Percentiles rank a stretch among this genome's conserved stretches.
These are phyloP conservation scores for Parotocinclus haroldoi DNA, from an alignment of 2,797 vertebrate genomes.

Conservation along the genomic window DNA sequence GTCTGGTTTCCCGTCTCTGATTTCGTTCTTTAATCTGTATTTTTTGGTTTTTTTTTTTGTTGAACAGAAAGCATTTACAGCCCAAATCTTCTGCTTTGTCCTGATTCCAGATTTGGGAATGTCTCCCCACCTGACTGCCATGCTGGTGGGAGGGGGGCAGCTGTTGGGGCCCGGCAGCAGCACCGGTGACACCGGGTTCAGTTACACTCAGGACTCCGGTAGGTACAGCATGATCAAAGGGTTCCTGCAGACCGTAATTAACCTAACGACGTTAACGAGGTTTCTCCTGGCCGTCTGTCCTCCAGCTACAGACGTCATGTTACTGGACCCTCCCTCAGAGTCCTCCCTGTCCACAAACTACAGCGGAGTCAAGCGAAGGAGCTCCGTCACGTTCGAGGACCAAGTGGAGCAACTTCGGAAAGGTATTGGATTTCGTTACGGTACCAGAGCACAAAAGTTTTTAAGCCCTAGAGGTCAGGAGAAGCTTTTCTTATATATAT, in stretches of 20 bases:
- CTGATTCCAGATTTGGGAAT: slow-evolving; percentile 98
- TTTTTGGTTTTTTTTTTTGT: no score
- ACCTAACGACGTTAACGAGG: not conserved
- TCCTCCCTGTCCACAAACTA: slow-evolving; percentile 60
- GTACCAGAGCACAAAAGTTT: no score
- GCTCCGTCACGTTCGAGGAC: slow-evolving; percentile 96
- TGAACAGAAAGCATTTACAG: no score
- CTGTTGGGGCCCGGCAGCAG: slow-evolving; percentile 89
- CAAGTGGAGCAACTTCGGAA: slow-evolving; percentile 86
- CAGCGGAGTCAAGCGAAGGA: slow-evolving; percentile 81
- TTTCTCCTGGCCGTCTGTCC: no score
- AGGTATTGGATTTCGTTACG: slow-evolving; percentile 76
- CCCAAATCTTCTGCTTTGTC: no score
- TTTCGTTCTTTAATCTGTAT: no score
- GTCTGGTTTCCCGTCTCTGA: no score
- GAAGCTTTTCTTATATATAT: no score
- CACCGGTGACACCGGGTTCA: slow-evolving; percentile 95
- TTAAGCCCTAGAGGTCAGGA: no score
- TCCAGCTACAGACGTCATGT: slow-evolving; percentile 92
- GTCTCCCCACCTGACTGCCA: slow-evolving; percentile 93
- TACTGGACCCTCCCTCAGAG: slow-evolving; percentile 87
- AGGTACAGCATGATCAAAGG: slow-evolving; percentile 10
- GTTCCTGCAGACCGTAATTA: not conserved
- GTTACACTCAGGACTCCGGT: slow-evolving; percentile 97
- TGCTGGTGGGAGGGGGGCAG: slow-evolving; percentile 86